A percentile compares a stretch with the other conserved stretches of the same genome.
Evolutionary conservation across 2,797 vertebrate genomes (phyloP).

Genomic region (Rhinogobio ventralis): DNA sequence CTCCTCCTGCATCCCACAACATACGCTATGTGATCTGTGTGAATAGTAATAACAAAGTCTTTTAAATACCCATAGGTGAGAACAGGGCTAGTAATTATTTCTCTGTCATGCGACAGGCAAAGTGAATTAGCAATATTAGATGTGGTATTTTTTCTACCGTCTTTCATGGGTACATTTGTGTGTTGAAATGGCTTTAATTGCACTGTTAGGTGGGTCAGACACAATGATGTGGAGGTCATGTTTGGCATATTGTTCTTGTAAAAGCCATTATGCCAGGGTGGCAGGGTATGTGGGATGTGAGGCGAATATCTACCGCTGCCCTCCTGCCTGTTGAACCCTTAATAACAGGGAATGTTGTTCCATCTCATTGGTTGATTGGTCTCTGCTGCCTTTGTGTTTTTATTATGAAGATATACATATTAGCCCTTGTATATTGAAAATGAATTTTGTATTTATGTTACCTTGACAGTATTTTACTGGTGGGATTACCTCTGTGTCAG

Average conservation of each 20-base stretch:
- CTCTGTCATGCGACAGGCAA: conserved; percentile 40
- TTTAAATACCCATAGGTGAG: conserved; percentile 49
- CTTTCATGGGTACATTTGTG: conserved; percentile 42
- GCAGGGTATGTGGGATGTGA: conserved; percentile 26
- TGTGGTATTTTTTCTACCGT: background rate
- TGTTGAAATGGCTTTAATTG: conserved; percentile 61
- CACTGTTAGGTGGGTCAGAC: conserved; percentile 48
- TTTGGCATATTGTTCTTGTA: conserved; percentile 50
- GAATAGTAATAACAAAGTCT: conserved; percentile 41
- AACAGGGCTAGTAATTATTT: conserved; percentile 54
- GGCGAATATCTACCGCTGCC: conserved; percentile 21
- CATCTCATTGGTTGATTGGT: conserved; percentile 12
- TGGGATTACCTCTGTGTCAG: background rate
- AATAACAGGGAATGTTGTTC: conserved; percentile 17
- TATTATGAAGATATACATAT: background rate
- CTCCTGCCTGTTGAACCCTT: conserved; percentile 41
- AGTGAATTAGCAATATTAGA: conserved; percentile 43
- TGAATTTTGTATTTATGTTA: background rate
- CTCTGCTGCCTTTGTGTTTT: background rate
- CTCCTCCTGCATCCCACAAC: conserved; percentile 24
- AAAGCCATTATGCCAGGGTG: conserved; percentile 47
- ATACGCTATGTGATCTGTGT: conserved; percentile 49
- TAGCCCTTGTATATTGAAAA: background rate
- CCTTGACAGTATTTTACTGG: background rate
- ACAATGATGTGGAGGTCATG: conserved; percentile 54